Base-by-base conservation (phyloP, 2,797 vertebrate species). In the Zalophus californianus region DNA sequence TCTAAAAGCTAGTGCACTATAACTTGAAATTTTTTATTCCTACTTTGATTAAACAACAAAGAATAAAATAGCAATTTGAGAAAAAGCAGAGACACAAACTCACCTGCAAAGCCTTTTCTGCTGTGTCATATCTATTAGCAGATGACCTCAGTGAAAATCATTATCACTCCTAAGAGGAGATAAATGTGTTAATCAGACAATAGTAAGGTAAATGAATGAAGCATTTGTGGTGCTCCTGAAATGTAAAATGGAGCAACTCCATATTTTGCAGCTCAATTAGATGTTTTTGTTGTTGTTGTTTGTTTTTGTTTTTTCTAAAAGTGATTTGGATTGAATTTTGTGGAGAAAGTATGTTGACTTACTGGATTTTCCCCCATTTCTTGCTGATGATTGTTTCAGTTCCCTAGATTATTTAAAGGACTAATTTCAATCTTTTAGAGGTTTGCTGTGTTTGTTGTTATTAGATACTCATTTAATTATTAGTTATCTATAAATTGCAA, bases 401-500 rank as follows among this genome's bases (percentile, higher is more conserved):
- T 89, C 70, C 44, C 25, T 68, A 54, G 35, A 80, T 88, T 23
- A 83, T 90, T 83, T 90, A 86, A 60, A 93, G 11, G 12, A 73
- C 15, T 79, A 79, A 83, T 68, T 83, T 1, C 11, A 91, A 90
- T 54, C 16, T 60, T 35, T 38, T 60, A 82, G 29, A 35, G 25
- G 15, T 38, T 86, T 75, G n/a, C 23, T 95, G n/a, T 52, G 48
- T 73, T 89, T 66, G 25, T 41, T 77, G 54, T 68, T 91, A 89
- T 62, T 88, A 88, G 75, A 82, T 95, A 9, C 35, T 70, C 84
- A 86, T 50, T 91, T 93, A 93, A 64, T 93, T 90, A 87, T 84
- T 41, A 41, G 44, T 52, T 86, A 62, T 3, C 9, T 78, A n/a
- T 78, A 93, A 72, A 52, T 70, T 95, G 2, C 2, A 84, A 87